Base-by-base conservation (phyloP, 2,113 vertebrate genomes). In the Callipepla californica region DNA sequence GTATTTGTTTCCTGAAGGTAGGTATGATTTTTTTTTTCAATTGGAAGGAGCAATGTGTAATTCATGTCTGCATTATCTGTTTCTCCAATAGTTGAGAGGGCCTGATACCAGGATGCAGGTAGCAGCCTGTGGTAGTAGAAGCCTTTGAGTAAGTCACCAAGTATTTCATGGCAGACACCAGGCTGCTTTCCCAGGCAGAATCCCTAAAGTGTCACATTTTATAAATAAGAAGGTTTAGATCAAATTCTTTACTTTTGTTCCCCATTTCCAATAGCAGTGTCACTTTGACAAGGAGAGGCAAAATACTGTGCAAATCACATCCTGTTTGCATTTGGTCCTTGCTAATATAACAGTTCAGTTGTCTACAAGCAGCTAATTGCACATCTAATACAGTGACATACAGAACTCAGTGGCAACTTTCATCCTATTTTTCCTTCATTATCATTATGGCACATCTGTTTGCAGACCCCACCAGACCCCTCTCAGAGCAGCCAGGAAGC, bases 1-100 rank as follows among this genome's bases (percentile, higher is more conserved):
- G 15, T 42, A 53, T 73, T 76, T 65, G 30, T 48, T 93, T 94
- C 57, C 62, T 86, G 66, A 65, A 88, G 26, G n/a, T 0, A 0
- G 20, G 9, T 2, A 2, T 59, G 65, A 76, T 45, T 19, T 51
- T 77, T 80, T 61, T 53, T 44, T 17, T 44, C 13, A 12, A 55
- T 61, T 73, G 48, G 53, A 84, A 75, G 11, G 16, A 11, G 1
- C 13, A 6, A 10, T 57, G 11, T 38, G 25, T 51, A 0, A 0
- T 42, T 90, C 19, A 16, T 75, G 17, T 9, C 66, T 76, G 10
- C 30, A 14, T 80, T 63, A 67, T 15, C 61, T 40, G 30, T 70
- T 88, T 86, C 47, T 88, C 57, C 55, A 63, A 70, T 18, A 79
- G 70, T 32, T 6, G 26, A 23, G 5, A 1, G 7, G 11, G 8